These are phyloP conservation scores for Pomatostomus ruficeps DNA, from an alignment of 2,113 vertebrate species.

Conservation along the genomic window DNA sequence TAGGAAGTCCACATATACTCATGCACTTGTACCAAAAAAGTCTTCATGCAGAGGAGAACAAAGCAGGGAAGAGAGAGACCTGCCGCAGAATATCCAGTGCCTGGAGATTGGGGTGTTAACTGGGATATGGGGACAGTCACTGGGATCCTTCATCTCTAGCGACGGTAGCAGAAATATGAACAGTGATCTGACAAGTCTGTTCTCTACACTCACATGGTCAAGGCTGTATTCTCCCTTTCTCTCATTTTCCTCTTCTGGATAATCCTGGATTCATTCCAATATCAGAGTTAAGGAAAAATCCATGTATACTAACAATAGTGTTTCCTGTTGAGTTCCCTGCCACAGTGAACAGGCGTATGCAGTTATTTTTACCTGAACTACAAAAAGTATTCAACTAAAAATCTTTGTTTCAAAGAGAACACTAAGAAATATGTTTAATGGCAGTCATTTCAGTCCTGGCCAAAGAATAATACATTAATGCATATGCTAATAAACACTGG, in stretches of 20 bases:
- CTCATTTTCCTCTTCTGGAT: not conserved
- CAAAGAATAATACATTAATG: not conserved
- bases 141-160: not conserved
- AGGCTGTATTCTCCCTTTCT: not conserved
- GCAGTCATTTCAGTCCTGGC: not conserved
- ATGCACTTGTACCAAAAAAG: not conserved
- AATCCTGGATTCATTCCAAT: not conserved
- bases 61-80: not conserved
- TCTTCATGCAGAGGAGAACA: not conserved
- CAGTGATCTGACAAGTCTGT: not conserved
- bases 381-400: not conserved
- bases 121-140: not conserved
- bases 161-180: rapidly evolving
- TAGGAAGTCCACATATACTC: not conserved
- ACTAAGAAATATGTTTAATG: not conserved
- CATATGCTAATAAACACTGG: not conserved
- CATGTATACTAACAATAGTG: not conserved
- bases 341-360: not conserved
- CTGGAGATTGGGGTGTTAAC: not conserved
- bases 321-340: not conserved
- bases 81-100: not conserved
- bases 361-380: conserved; percentile 5
- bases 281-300: not conserved
- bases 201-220: not conserved
- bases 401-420: not conserved